phyloP scores from a whole-genome alignment of 2,113 vertebrate genomes.

The Macrotis lagotis region DNA sequence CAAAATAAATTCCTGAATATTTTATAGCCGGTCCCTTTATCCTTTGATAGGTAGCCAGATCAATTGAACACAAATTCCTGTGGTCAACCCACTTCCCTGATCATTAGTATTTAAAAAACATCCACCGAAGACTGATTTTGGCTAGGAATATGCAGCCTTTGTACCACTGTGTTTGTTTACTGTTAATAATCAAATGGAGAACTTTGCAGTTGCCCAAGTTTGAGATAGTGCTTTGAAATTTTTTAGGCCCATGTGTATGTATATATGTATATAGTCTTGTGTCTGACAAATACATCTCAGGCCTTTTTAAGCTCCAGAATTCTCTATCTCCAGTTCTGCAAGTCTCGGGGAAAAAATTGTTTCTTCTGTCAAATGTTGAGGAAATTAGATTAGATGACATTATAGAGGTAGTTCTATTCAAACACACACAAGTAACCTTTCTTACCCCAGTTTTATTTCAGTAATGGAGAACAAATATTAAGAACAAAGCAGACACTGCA shows the following conservation, averaged over 20 bases:
- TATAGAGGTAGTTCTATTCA: neutral
- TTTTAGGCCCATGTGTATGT: too few species aligned
- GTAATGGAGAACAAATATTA: conserved; percentile 42
- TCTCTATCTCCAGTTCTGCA: neutral
- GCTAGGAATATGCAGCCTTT: neutral
- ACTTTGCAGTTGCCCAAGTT: neutral
- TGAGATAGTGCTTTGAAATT: neutral
- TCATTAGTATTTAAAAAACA: neutral
- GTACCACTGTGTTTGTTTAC: neutral
- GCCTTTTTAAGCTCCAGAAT: neutral
- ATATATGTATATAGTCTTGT: neutral
- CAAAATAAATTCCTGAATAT: neutral
- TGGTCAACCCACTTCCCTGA: neutral
- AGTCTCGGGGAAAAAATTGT: neutral
- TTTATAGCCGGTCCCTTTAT: neutral
- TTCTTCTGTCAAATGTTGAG: neutral
- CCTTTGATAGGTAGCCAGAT: neutral
- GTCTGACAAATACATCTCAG: neutral
- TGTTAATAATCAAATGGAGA: neutral
- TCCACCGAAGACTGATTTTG: neutral
- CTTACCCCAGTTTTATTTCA: conserved; percentile 72
- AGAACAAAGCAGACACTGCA: conserved; percentile 68
- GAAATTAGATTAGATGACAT: neutral
- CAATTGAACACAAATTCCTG: neutral
- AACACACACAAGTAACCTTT: conserved; percentile 66